phyloP scores from a whole-genome alignment of 92 coral and sea anemone genomes.

The Zoanthus sociatus region DNA sequence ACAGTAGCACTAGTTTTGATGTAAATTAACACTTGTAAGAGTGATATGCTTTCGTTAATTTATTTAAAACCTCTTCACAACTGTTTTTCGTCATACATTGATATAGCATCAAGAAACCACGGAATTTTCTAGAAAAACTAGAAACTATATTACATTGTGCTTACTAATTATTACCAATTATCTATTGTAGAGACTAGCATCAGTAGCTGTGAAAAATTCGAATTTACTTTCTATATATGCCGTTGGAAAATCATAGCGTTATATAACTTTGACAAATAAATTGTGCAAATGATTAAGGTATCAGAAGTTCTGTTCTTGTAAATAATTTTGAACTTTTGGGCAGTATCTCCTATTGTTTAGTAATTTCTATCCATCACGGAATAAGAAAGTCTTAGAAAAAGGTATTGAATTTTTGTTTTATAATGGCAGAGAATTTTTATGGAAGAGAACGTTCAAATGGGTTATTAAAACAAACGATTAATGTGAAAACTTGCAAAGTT shows the following conservation, averaged over 20 bases:
- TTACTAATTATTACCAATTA: background rate
- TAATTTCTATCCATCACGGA: no score
- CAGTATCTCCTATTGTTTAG: no score
- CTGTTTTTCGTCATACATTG: background rate
- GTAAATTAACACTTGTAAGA: background rate
- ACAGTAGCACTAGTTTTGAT: constrained; percentile 16
- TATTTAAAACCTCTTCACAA: background rate
- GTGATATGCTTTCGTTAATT: background rate
- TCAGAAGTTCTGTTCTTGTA: background rate
- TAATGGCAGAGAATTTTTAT: no score
- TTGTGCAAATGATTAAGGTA: background rate
- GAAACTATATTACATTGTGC: background rate
- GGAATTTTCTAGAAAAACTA: background rate
- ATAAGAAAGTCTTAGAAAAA: no score
- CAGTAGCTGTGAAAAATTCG: background rate
- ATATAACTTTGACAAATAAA: constrained; percentile 19
- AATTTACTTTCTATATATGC: background rate
- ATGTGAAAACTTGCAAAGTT: no score
- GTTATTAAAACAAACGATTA: no score
- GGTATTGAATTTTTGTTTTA: no score
- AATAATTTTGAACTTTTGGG: no score
- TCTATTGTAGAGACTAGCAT: background rate
- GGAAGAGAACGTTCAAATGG: no score
- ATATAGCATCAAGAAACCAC: background rate
- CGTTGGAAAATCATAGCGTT: background rate